These are phyloP conservation scores for Oxyruncus cristatus DNA, from an alignment of 2,113 vertebrate genomes.

Conservation along the genomic window DNA sequence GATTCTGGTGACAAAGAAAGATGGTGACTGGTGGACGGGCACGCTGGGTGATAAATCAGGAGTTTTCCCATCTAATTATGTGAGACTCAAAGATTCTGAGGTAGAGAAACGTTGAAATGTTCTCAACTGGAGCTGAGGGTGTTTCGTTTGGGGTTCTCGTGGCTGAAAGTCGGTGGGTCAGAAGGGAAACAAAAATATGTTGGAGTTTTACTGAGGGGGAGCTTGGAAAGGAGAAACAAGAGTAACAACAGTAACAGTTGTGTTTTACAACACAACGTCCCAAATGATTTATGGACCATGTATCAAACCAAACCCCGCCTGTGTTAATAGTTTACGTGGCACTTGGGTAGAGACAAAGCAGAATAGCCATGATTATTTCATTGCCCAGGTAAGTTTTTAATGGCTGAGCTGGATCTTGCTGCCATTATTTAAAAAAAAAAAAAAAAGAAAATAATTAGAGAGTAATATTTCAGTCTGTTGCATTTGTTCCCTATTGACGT, in stretches of 20 bases:
- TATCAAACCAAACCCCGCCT: background rate
- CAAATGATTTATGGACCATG: background rate
- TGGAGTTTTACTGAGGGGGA: background rate
- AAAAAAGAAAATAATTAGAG: too few relatives aligned
- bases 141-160: background rate
- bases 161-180: background rate
- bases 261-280: background rate
- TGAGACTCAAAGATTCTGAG: conserved; percentile 94
- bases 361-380: background rate
- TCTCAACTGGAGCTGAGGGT: background rate
- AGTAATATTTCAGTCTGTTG: background rate
- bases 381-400: background rate
- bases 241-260: background rate
- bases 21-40: conserved; percentile 99
- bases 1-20: conserved; percentile 95
- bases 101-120: conserved; percentile 70
- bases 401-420: background rate
- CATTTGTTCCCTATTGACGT: rapidly evolving
- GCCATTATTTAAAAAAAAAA: background rate
- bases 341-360: background rate
- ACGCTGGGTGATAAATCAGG: conserved; percentile 88
- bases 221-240: background rate
- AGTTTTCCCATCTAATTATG: conserved; percentile 98
- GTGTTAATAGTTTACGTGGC: background rate
- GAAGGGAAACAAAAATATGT: background rate